Conservation (phyloP, 2,113 vertebrate species). For the Elanus axillaris region DNA sequence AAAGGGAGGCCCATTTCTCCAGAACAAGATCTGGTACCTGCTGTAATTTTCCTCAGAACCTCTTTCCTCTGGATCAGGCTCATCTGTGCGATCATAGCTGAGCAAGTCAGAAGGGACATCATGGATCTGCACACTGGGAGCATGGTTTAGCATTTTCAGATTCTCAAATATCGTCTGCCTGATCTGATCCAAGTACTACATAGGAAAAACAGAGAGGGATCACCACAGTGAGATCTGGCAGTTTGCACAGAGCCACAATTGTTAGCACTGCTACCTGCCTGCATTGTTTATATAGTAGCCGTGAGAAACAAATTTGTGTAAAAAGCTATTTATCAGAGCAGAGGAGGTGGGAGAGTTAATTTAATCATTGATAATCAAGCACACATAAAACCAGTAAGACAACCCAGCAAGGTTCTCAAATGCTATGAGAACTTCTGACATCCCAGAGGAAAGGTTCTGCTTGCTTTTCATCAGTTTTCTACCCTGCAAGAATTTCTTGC, state of each 20-base stretch:
- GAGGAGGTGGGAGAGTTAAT: background rate
- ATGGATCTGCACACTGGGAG: constrained; percentile 97
- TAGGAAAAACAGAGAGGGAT: background rate
- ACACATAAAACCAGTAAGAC: background rate
- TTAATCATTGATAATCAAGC: background rate
- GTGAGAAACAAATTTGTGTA: background rate
- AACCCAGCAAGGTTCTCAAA: background rate
- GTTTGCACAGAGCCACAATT: background rate
- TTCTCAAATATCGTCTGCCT: constrained; percentile 97
- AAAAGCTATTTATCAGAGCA: background rate
- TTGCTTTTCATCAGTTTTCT: fast-evolving
- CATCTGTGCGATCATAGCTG: constrained; percentile 92
- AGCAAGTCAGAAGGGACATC: constrained; percentile 94
- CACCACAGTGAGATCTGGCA: background rate
- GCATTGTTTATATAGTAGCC: background rate
- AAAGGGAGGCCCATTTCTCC: background rate
- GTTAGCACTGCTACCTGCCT: background rate
- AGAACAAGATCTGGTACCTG: constrained; percentile 68
- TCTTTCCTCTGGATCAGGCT: constrained; percentile 91
- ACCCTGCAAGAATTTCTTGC: background rate
- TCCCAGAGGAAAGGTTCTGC: background rate
- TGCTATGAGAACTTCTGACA: background rate
- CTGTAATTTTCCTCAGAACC: constrained; percentile 92
- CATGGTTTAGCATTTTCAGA: constrained; percentile 98
- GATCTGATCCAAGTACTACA: constrained; percentile 97